These are phyloP conservation scores for Prorops nasuta DNA, from an alignment of 1,140 invertebrate species.

Conservation along the genomic window DNA sequence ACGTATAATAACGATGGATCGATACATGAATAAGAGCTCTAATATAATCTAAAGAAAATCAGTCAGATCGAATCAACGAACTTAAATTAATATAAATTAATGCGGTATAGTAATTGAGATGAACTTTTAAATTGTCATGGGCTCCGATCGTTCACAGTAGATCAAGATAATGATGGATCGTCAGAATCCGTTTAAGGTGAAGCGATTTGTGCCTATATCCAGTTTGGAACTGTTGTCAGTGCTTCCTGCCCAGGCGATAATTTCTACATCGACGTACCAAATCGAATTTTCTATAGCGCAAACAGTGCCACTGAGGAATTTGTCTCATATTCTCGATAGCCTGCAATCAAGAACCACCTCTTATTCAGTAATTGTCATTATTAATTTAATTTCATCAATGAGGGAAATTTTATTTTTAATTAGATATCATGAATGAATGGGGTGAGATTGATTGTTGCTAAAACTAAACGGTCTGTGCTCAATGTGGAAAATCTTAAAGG, in stretches of 20 bases:
- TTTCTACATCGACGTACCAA: conserved; percentile 69
- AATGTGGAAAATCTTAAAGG: neutral
- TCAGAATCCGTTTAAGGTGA: too few relatives aligned
- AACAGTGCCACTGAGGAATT: conserved; percentile 78
- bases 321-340: conserved; percentile 63
- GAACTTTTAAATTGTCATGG: too few relatives aligned
- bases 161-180: too few relatives aligned
- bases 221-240: conserved; percentile 39
- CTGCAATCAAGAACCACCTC: conserved; percentile 35
- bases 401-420: conserved; percentile 5
- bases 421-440: neutral
- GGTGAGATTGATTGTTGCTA: too few relatives aligned
- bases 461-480: neutral
- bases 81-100: too few relatives aligned
- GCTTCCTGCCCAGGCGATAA: conserved; percentile 57
- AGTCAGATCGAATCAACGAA: too few relatives aligned
- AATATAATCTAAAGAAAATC: too few relatives aligned
- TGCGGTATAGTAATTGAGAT: too few relatives aligned
- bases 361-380: neutral
- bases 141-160: too few relatives aligned
- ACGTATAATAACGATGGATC: too few relatives aligned
- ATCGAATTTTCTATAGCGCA: conserved; percentile 74
- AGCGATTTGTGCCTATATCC: too few relatives aligned
- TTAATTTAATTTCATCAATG: conserved; percentile 3
- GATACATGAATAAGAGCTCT: too few relatives aligned